phyloP scores from a whole-genome alignment of 2,797 vertebrate genomes.

The Hoplostethus atlanticus region DNA sequence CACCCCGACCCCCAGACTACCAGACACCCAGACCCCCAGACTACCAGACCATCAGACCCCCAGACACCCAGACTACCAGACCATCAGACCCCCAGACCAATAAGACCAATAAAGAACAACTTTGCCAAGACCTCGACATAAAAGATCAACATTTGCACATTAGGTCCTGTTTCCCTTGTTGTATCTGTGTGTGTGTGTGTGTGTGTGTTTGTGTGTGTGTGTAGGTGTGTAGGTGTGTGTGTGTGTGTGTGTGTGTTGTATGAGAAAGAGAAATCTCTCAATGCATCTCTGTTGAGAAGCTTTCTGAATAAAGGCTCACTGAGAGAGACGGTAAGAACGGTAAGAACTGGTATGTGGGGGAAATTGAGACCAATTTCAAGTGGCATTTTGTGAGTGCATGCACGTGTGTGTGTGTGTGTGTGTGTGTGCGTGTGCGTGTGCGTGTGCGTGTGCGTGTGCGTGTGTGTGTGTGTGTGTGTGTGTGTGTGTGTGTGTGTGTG shows the following conservation, averaged over 20 bases:
- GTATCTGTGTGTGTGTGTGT: not conserved
- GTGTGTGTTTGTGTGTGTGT: too few relatives aligned
- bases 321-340: not conserved
- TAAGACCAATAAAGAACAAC: slow-evolving; percentile 22
- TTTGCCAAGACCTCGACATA: slow-evolving; percentile 2
- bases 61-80: too few relatives aligned
- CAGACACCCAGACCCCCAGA: too few relatives aligned
- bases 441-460: slow-evolving; percentile 14
- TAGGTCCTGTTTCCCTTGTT: not conserved
- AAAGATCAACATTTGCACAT: slow-evolving; percentile 6
- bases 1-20: too few relatives aligned
- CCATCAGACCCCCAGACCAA: too few relatives aligned
- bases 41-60: too few relatives aligned
- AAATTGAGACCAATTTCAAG: slow-evolving; percentile 31
- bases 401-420: not conserved
- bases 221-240: too few relatives aligned
- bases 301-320: slow-evolving; percentile 33
- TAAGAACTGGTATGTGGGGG: slow-evolving; percentile 27
- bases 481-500: slow-evolving; percentile 48
- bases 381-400: not conserved
- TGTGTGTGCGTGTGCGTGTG: slow-evolving; percentile 1
- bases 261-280: not conserved
- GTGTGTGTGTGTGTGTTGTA: slow-evolving; percentile 2
- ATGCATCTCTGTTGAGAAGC: slow-evolving; percentile 16
- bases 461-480: slow-evolving; percentile 38